Evolutionary conservation across 2,113 vertebrate genomes (phyloP).

Genomic region (Vidua chalybeata): DNA sequence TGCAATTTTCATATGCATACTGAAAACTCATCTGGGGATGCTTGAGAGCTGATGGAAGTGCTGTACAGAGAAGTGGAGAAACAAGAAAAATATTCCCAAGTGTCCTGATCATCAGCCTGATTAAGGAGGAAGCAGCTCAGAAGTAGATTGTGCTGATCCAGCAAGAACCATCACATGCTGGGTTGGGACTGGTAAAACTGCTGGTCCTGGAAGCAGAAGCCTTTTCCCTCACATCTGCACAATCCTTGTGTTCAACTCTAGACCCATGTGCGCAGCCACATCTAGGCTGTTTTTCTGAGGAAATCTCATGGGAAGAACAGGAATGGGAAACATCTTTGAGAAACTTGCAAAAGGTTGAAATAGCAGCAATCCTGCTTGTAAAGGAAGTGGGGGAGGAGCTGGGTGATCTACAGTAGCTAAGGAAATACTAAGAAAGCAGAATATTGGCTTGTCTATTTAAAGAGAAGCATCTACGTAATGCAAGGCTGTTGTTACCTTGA

Average conservation of each 20-base stretch:
- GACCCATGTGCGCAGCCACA: background rate
- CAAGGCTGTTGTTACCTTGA: background rate
- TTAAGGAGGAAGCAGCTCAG: background rate
- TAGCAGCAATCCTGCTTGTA: rapidly evolving
- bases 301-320: background rate
- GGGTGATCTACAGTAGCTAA: background rate
- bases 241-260: background rate
- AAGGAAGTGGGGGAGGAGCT: background rate
- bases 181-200: background rate
- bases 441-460: background rate
- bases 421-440: background rate
- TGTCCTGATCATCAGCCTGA: background rate
- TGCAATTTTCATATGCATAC: background rate
- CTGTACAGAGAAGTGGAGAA: background rate
- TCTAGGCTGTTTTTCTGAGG: background rate
- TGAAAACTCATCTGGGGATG: background rate
- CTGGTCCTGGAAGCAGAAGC: background rate
- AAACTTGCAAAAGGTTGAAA: background rate
- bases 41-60: background rate
- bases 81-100: background rate
- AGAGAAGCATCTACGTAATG: background rate
- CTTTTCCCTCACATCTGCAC: background rate
- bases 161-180: rapidly evolving
- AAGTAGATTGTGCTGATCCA: background rate
- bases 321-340: background rate